Conservation (phyloP, 2,888 invertebrate genomes). For the Dorcus hopei region DNA sequence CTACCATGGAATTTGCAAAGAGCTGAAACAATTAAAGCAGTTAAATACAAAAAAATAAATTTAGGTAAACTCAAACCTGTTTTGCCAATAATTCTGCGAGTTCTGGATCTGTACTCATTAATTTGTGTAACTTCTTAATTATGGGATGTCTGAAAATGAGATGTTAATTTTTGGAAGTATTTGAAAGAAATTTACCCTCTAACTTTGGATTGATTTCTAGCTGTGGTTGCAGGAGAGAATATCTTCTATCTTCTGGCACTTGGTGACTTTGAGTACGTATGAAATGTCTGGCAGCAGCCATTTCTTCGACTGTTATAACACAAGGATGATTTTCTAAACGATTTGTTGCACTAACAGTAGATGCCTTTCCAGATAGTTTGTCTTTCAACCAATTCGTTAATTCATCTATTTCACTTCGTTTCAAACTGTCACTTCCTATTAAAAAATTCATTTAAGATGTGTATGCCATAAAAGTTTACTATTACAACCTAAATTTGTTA, state of each 20-base stretch:
- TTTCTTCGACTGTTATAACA: slow-evolving; percentile 92
- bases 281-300: slow-evolving; percentile 95
- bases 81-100: slow-evolving; percentile 80
- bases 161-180: background rate
- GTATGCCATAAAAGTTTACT: no score
- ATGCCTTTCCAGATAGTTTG: slow-evolving; percentile 74
- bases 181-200: slow-evolving; percentile 32
- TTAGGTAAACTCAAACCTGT: slow-evolving; percentile 58
- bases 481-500: slow-evolving; percentile 58
- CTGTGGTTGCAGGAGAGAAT: slow-evolving; percentile 82
- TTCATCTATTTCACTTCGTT: slow-evolving; percentile 72
- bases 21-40: slow-evolving; percentile 55
- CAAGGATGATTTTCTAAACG: slow-evolving; percentile 89
- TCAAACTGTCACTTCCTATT: slow-evolving; percentile 65
- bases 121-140: slow-evolving; percentile 78
- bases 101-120: slow-evolving; percentile 72
- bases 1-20: slow-evolving; percentile 92
- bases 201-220: slow-evolving; percentile 92
- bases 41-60: slow-evolving; percentile 2
- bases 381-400: slow-evolving; percentile 76
- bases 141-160: slow-evolving; percentile 69
- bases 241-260: slow-evolving; percentile 80
- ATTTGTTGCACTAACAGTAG: slow-evolving; percentile 78
- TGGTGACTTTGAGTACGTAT: slow-evolving; percentile 83
- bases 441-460: background rate